Conservation (phyloP, 2,888 invertebrate species). For the Carterocephalus palaemon region DNA sequence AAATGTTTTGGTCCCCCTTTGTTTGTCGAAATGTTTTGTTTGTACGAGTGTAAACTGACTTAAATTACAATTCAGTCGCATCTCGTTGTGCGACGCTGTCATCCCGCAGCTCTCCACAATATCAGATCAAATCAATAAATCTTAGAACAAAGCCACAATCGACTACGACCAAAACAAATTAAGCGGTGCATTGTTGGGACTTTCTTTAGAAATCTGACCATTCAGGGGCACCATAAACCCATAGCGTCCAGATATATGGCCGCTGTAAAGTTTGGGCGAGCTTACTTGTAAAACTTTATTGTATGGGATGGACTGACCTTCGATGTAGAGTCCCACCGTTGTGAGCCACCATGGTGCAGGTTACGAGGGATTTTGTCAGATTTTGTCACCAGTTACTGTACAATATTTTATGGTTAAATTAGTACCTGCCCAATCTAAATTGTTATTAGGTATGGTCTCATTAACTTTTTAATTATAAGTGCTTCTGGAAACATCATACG, state of each 20-base stretch:
- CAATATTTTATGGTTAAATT: no score
- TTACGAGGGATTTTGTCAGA: no score
- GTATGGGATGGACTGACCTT: slow-evolving; percentile 18
- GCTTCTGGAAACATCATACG: no score
- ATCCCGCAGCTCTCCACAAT: slow-evolving; percentile 44
- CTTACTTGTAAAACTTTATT: slow-evolving; percentile 35
- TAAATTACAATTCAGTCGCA: slow-evolving; percentile 6
- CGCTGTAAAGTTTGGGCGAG: slow-evolving; percentile 55
- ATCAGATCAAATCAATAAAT: slow-evolving; percentile 57
- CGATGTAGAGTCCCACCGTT: slow-evolving; percentile 2
- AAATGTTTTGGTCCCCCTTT: no score
- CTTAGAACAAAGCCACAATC: slow-evolving; percentile 54
- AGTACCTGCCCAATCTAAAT: no score
- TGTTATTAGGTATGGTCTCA: background rate
- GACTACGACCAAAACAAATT: slow-evolving; percentile 75
- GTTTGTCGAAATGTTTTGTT: slow-evolving; percentile 10
- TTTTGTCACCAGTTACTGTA: no score
- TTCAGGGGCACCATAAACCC: slow-evolving; percentile 65
- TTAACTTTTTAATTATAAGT: no score
- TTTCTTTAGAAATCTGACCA: slow-evolving; percentile 52
- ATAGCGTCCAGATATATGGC: slow-evolving; percentile 53
- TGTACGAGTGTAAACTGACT: background rate
- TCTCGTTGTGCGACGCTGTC: slow-evolving; percentile 1
- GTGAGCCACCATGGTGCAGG: slow-evolving; percentile 1
- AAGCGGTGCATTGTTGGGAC: slow-evolving; percentile 42